Conservation (phyloP, 2,113 vertebrate species). For the Antechinus stuartii region DNA sequence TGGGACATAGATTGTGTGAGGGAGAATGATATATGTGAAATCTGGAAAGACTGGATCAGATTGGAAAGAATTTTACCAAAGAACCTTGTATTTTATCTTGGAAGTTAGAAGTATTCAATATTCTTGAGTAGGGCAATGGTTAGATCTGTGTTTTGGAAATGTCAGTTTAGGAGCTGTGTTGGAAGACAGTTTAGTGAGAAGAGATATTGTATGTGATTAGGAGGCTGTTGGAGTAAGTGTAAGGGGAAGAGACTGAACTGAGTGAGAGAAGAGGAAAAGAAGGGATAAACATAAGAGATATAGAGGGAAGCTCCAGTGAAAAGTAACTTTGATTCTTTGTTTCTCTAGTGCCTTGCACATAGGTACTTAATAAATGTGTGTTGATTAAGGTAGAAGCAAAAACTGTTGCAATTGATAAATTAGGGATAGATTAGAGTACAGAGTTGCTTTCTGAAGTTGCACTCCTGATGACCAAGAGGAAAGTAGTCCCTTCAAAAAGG, state of each 20-base stretch:
- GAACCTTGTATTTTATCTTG: background rate
- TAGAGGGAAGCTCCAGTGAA: background rate
- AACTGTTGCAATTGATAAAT: background rate
- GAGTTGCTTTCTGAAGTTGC: background rate
- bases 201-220: background rate
- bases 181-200: background rate
- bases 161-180: background rate
- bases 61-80: background rate
- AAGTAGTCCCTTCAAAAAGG: background rate
- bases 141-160: background rate
- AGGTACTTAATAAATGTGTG: background rate
- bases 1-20: background rate
- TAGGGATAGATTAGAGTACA: background rate
- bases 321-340: background rate
- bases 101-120: background rate
- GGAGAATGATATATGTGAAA: background rate
- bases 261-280: background rate
- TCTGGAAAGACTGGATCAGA: background rate
- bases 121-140: background rate
- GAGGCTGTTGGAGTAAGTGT: background rate
- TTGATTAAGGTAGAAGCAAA: background rate
- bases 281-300: background rate
- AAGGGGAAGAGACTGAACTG: background rate
- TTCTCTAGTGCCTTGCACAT: background rate
- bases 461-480: background rate